Evolutionary conservation across 2,797 vertebrate genomes (phyloP), one percentile per base, ranked within the genome.

Genomic region (Morus bassanus): DNA sequence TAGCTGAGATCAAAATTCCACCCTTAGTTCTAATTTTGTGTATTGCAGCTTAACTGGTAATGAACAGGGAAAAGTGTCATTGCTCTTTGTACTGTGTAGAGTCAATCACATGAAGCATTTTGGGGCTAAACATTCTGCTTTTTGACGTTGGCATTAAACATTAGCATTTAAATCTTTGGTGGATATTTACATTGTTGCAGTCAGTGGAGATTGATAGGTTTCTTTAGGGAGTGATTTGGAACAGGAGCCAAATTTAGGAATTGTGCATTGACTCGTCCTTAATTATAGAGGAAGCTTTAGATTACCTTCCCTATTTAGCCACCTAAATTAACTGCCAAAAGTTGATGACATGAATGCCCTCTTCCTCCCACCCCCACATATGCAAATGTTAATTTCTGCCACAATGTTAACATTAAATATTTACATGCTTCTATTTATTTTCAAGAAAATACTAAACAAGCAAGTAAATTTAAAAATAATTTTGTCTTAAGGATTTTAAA

Each of bases 171-270:
- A 91, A 70, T 92, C 48, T 92, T 94, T 64, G 39, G 84, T 96
- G 87, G 72, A 85, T 96, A 97, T 97, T 96, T 96, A 92, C 92
- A 80, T 91, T 96, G 85, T 83, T 96, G 78, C 88, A 94, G 81
- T 96, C 82, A 82, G 45, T 73, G 23, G 92, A 91, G 95, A 95
- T 83, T 96, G 96, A 96, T 93, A 96, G 72, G 53, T 94, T 96
- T 96, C 93, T 92, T 97, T 54, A 89, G 92, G 92, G 95, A 96
- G 41, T 75, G 75, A 93, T 96, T 95, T 92, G 73, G 81, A 92
- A 72, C 81, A 72, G 75, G 82, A 93, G 92, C 91, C 89, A 95
- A 94, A 90, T 92, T 95, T 93, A 93, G 95, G 87, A 94, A 91
- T 85, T 94, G 85, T 94, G 13, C 86, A 92, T 93, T 30, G 72